phyloP scores from a whole-genome alignment of 2,797 vertebrate species.

The Gymnocypris eckloni region DNA sequence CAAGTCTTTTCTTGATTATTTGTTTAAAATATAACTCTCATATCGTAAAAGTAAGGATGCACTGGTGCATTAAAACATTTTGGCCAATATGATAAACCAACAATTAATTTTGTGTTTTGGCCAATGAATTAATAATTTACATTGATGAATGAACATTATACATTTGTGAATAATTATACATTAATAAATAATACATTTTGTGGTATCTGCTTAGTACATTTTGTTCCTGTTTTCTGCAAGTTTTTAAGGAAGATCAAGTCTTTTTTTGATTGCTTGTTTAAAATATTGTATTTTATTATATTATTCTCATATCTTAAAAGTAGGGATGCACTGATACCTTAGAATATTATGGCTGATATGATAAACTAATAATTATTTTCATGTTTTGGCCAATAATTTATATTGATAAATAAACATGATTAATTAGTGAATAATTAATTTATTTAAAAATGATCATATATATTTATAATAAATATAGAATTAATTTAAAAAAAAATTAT shows the following conservation, averaged over 20 bases:
- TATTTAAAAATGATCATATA: neutral
- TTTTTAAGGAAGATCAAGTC: neutral
- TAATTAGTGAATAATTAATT: neutral
- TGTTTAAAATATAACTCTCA: neutral
- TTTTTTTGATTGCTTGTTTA: neutral
- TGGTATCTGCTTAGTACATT: conserved; percentile 20
- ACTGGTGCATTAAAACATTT: neutral
- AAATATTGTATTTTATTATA: neutral
- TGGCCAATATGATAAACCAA: neutral
- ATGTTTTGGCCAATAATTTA: neutral
- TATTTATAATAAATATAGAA: neutral
- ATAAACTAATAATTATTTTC: neutral
- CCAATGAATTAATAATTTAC: neutral
- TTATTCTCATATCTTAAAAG: neutral
- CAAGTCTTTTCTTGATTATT: neutral
- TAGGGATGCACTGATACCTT: neutral
- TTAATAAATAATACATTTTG: no score
- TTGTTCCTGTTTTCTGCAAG: neutral
- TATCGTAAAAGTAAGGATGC: neutral
- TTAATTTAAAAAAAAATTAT: neutral
- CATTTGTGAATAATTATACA: neutral
- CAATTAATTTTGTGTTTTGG: neutral
- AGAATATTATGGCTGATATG: neutral
- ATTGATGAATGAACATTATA: neutral
- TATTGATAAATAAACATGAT: neutral